Evolutionary conservation across 2,888 invertebrate species (phyloP).

Genomic region (Lasioglossum calceatum): DNA sequence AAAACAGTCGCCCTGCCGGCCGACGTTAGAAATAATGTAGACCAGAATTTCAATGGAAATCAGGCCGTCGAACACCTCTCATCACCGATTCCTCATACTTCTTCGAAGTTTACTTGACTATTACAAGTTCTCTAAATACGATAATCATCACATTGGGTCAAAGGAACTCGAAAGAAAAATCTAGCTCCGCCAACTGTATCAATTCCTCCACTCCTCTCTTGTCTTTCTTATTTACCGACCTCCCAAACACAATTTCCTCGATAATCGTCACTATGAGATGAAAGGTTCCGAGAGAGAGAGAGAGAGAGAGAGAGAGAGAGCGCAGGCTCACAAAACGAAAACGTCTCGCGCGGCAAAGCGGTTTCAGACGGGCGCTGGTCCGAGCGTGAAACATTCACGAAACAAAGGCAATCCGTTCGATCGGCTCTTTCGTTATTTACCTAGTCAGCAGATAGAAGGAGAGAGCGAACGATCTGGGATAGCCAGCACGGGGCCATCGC

Average conservation of each 20-base stretch:
- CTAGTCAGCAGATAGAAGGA: not conserved
- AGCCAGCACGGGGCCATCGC: not conserved
- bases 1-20: not conserved
- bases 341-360: not conserved
- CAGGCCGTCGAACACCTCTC: no score
- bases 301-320: not conserved
- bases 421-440: conserved; percentile 16
- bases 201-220: not conserved
- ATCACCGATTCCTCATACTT: not conserved
- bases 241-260: not conserved
- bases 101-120: not conserved
- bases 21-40: not conserved
- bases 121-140: not conserved
- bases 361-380: not conserved
- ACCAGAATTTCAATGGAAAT: not conserved
- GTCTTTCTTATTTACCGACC: not conserved
- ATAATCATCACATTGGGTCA: no score
- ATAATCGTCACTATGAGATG: not conserved
- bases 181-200: not conserved
- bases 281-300: not conserved
- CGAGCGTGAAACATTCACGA: conserved; percentile 1
- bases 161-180: not conserved
- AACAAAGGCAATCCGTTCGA: conserved; percentile 7
- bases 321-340: not conserved
- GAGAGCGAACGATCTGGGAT: not conserved